Evolutionary conservation across 2,888 invertebrate genomes (phyloP), one percentile per base, ranked within the genome.

Genomic region (Sphaerophoria rueppellii): DNA sequence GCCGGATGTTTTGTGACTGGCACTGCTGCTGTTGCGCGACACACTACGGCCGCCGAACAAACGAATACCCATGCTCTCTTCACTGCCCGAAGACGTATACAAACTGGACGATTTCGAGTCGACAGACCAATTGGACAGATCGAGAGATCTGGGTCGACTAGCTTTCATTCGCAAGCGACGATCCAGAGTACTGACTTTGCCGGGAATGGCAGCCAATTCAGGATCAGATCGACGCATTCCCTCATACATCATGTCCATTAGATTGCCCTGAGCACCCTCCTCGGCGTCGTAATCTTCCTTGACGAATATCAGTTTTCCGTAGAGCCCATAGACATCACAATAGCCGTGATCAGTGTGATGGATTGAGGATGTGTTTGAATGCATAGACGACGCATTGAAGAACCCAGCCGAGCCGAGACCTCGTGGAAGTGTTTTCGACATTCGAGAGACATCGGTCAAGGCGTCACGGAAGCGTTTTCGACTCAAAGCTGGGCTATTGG

Each of bases 301-400:
- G 0, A 97, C 95, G 90, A 97, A 97, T 94, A 98, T 96, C 75
- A 98, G 92, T 89, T 98, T 97, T 1, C 96, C 96, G 90, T 97
- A 98, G 0, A 98, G 92, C 0, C 97, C 97, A 90, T 97, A 98
- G 0, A 98, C 97, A 91, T 98, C 97, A 89, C 96, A 97, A 35
- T 94, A 94, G 82, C 93, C 93, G 70, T 93, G 93, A 12, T 94
- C 95, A 0, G 94, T 93, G 80, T 94, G 93, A 87, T 94, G 94
- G 0, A 94, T 93, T 0, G 94, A 93, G 6, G 93, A 93, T 0
- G 93, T 93, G 46, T 93, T 93, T 0, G 93, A 93, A 50, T 93
- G 91, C 24, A 93, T 90, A n/a, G n/a, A n/a, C 12, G 93, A 93
- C 0, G 89, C 87, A 40, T 89, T 88, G 70, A 90, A 89, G 75